Percentiles rank a stretch among this genome's conserved stretches.
These are phyloP conservation scores for Melanerpes formicivorus DNA, from an alignment of 2,113 vertebrate genomes.

Conservation along the genomic window DNA sequence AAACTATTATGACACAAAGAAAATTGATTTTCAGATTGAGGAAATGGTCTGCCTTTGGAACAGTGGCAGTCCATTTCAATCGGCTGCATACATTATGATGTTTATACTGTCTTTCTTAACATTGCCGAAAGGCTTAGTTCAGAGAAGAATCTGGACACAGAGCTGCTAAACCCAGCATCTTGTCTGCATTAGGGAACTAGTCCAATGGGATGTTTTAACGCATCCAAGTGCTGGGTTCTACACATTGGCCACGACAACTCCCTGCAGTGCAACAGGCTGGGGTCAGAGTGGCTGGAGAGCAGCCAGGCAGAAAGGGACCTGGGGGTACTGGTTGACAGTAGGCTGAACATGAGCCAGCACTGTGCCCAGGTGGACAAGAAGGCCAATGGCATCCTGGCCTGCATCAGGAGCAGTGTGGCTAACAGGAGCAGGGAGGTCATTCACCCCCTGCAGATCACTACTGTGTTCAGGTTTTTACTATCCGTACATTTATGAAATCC, in stretches of 20 bases:
- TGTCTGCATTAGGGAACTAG: neutral
- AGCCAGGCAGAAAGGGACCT: too few species aligned
- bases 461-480: neutral
- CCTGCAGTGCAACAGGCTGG: too few species aligned
- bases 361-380: too few species aligned
- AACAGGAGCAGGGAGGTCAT: too few species aligned
- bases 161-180: neutral
- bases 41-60: neutral
- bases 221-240: too few species aligned
- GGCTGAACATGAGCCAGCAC: too few species aligned
- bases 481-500: neutral
- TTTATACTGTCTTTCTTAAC: neutral
- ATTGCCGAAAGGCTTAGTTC: neutral
- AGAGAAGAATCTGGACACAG: neutral
- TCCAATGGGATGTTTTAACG: too few species aligned
- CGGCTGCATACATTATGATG: neutral
- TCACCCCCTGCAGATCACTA: neutral
- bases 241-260: too few species aligned
- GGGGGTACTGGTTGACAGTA: too few species aligned
- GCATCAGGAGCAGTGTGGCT: too few species aligned
- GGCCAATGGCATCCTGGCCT: too few species aligned
- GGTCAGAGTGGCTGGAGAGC: too few species aligned
- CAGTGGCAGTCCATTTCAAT: neutral
- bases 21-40: neutral
- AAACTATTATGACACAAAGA: neutral